Base-by-base conservation (phyloP, 1,140 invertebrate species). In the Drosophila obscura region DNA sequence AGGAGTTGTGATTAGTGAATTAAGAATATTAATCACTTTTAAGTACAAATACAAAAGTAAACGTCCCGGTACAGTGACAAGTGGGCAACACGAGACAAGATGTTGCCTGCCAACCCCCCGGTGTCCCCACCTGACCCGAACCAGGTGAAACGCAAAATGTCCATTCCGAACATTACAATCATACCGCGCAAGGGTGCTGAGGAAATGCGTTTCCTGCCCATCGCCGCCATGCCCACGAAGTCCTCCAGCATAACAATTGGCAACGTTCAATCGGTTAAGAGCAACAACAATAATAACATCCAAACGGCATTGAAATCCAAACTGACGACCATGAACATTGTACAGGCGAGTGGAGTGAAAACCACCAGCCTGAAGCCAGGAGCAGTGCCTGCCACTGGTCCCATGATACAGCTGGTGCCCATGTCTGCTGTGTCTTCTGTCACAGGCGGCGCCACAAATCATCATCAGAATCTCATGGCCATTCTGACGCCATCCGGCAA, bases 181-280 rank as follows among this genome's bases (percentile, higher is more conserved):
- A 39, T 39, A 11, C 43, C 71, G 6, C 35, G 44, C 8, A 71
- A 72, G 41, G 11, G 11, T 13, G 13, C 24, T 5, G 53, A 85
- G 31, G 83, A 87, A 16, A 4, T 77, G 19, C 76, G 83, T 9
- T 87, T 80, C 57, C 44, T 87, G 24, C 83, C 82, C 13, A 75
- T 87, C 11, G 49, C 82, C 3, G 2, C 71, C 19, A 73, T 87
- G 77, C 59, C 65, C 7, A n/a, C 24, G 68, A 88, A 85, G 45
- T 53, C 74, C n/a, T 78, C 78, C 50, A 81, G 74, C 59, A 88
- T 78, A 49, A 75, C 73, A 16, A 59, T 75, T 26, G 56, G 53
- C 65, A 84, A 48, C 28, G 39, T 56, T 8, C 66, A 71, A 16
- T 24, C 66, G 5, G 19, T 9, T 1, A 41, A 50, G 26, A 61